Base-by-base conservation (phyloP, 2,113 vertebrate genomes). In the Upupa epops region DNA sequence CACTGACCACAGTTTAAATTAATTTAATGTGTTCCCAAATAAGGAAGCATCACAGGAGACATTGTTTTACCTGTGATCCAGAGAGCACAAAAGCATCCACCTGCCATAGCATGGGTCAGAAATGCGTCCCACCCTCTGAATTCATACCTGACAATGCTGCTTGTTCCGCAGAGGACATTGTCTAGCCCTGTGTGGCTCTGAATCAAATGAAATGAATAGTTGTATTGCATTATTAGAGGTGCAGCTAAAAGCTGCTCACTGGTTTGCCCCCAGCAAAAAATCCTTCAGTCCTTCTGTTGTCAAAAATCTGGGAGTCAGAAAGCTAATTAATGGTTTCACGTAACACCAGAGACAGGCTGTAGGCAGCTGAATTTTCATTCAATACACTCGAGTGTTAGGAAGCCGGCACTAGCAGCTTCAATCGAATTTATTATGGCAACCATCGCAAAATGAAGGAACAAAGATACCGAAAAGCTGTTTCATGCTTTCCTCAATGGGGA, bases 131-230 rank as follows among this genome's bases (percentile, higher is more conserved):
- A 95, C 70, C 70, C 86, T 90, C 54, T 83, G 70, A 90, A 93
- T 75, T 89, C 76, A 75, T 72, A 52, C 58, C 83, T 80, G 21
- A 83, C 74, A 73, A 74, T 0, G 7, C 64, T 90, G 80, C 87
- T 94, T 42, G 29, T 83, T 78, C 45, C 58, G 83, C 70, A 74
- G 2, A 88, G 56, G 52, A 70, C 83, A 70, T 26, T 75, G 61
- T 78, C 85, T 56, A 76, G 54, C 42, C 75, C 87, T 87, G 69
- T 76, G 82, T 55, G 71, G 37, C 64, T 91, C 89, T 94, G 89
- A 94, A 96, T 92, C 78, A 89, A 95, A 89, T 79, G 2, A 93
- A 96, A 96, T 95, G 78, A 94, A 92, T 85, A 85, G 78, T 85
- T 95, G 48, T 59, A 70, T 82, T 73, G 51, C n/a, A 59, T 95